phyloP scores from a whole-genome alignment of 2,113 vertebrate genomes.

The Dunckerocampus dactyliophorus region DNA sequence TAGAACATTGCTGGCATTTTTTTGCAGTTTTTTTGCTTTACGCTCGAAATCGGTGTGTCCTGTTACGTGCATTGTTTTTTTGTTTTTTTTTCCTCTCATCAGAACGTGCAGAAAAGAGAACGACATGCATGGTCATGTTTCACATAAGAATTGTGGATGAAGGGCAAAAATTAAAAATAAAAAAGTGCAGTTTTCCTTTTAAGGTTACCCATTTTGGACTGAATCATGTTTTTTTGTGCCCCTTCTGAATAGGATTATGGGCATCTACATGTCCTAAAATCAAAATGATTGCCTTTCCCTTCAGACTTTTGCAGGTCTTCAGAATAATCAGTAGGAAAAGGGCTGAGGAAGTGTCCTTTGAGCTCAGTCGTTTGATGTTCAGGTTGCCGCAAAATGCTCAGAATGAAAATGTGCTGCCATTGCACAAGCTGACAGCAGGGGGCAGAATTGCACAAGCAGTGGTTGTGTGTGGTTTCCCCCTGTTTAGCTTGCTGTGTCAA shows the following conservation, averaged over 20 bases:
- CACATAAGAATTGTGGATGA: too few species aligned
- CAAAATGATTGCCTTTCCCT: constrained; percentile 35
- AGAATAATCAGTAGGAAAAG: constrained; percentile 44
- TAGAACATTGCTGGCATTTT: too few species aligned
- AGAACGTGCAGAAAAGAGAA: too few species aligned
- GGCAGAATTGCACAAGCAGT: constrained; percentile 61
- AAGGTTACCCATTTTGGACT: neutral
- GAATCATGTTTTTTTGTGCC: constrained; percentile 5
- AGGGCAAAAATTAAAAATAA: too few species aligned
- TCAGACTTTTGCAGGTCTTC: constrained; percentile 33
- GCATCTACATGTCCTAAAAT: constrained; percentile 37
- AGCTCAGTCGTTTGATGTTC: constrained; percentile 48
- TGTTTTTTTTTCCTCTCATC: too few species aligned
- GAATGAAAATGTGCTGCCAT: constrained; percentile 42
- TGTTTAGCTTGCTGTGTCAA: constrained; percentile 58
- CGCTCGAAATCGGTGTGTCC: too few species aligned
- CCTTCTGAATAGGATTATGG: constrained; percentile 14
- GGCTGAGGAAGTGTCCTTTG: constrained; percentile 32
- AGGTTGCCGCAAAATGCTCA: constrained; percentile 30
- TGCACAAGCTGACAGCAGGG: constrained; percentile 35
- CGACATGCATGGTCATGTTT: too few species aligned
- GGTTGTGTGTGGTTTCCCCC: constrained; percentile 21
- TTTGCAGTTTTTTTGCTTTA: too few species aligned
- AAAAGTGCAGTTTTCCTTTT: neutral
- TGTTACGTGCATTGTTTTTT: too few species aligned